Base-by-base conservation (phyloP, 2,797 vertebrate genomes). In the Peromyscus eremicus region DNA sequence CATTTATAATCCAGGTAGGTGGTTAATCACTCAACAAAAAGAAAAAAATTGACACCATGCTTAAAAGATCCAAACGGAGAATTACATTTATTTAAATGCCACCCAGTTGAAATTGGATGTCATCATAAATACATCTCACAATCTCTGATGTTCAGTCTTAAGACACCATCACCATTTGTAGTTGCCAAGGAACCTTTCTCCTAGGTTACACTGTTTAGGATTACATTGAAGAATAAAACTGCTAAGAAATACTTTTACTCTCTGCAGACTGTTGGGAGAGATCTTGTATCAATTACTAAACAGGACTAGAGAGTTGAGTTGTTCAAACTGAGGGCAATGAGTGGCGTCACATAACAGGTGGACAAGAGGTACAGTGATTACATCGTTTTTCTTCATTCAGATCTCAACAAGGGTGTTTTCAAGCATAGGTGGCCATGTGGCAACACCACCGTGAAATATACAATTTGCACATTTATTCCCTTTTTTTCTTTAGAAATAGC, bases 1-100 rank as follows among this genome's bases (percentile, higher is more conserved):
- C 73, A 96, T 73, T 96, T 90, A 73, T 89, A 97, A 95, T 75
- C 79, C 80, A 96, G 95, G 80, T 95, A 96, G 82, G 91, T 97
- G 71, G 94, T 57, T 95, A 94, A 96, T 97, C 60, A 81, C 12
- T 40, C 75, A 32, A 93, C n/a, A 91, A 90, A 97, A 60, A 19
- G 40, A 76, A 32, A 91, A 93, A 76, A 97, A 95, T 70, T 92
- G 94, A 92, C 70, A 94, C 25, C 60, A 34, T 4, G 70, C 49
- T 95, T 91, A 57, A 97, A 71, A 81, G 79, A 94, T 9, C 92
- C 52, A 76, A 86, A 55, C 2, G 34, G 79, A 92, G 89, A 89
- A 87, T 13, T 62, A 40, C 55, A 82, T 81, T 6, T 7, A 68
- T 52, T 73, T 43, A 91, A 89, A 55, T 60, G 79, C 68, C 82